phyloP scores from a whole-genome alignment of 2,797 vertebrate species.

The Spea hammondii region DNA sequence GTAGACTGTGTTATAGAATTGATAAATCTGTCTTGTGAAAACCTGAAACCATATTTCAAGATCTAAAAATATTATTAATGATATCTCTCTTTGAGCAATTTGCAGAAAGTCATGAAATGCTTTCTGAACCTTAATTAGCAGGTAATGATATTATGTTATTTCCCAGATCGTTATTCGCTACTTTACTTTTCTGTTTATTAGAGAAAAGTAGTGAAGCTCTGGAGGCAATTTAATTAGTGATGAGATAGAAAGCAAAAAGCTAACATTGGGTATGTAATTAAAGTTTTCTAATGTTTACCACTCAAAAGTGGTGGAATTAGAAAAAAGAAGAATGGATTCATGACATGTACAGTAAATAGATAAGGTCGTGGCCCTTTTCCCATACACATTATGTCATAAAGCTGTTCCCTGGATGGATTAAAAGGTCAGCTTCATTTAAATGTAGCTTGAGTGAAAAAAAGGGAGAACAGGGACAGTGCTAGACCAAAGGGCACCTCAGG shows the following conservation, averaged over 20 bases:
- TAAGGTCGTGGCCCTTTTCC: too few species aligned
- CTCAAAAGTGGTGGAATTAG: not conserved
- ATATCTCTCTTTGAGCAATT: not conserved
- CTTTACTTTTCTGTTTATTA: not conserved
- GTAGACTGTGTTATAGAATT: too few species aligned
- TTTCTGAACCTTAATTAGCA: conserved; percentile 22
- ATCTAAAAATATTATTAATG: conserved; percentile 3
- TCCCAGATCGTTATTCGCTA: not conserved
- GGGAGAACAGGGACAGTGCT: too few species aligned
- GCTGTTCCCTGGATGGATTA: too few species aligned
- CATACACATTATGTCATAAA: too few species aligned
- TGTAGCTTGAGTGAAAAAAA: too few species aligned
- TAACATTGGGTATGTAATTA: conserved; percentile 7
- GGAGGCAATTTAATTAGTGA: conserved; percentile 4
- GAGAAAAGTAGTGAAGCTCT: conserved; percentile 8
- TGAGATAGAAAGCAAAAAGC: conserved; percentile 4
- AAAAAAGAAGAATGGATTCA: not conserved
- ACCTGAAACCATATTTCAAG: not conserved
- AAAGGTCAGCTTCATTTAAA: too few species aligned
- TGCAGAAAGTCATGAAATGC: not conserved
- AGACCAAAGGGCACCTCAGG: too few species aligned
- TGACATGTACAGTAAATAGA: too few species aligned
- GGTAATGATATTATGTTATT: conserved; percentile 13
- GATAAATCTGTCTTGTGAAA: not conserved
- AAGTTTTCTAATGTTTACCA: conserved; percentile 1